phyloP scores from a whole-genome alignment of 2,113 vertebrate species.

The Oreochromis tanganicae region DNA sequence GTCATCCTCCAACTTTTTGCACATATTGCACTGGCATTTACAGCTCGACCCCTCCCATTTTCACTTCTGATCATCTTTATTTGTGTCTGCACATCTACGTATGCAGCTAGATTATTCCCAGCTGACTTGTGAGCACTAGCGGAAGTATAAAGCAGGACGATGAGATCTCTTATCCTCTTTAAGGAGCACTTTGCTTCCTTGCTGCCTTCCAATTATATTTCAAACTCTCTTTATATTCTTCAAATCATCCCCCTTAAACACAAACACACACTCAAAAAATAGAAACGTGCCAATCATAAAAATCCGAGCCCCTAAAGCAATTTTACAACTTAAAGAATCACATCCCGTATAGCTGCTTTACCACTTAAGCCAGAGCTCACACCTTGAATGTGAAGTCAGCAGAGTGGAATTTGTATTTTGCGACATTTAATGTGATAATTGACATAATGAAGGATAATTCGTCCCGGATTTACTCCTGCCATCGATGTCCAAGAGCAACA shows the following conservation, averaged over 20 bases:
- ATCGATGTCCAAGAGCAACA: conserved; percentile 35
- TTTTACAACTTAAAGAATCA: not conserved
- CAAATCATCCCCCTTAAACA: not conserved
- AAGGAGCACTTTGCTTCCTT: not conserved
- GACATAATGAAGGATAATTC: conserved; percentile 36
- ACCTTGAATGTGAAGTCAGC: conserved; percentile 33
- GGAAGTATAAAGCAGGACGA: conserved; percentile 25
- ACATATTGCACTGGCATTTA: not conserved
- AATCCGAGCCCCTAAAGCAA: not conserved
- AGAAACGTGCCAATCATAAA: not conserved
- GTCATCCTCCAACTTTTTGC: not conserved
- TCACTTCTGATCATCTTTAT: not conserved
- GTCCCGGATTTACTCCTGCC: conserved; percentile 13
- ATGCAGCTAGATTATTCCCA: not conserved
- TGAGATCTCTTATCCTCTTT: not conserved
- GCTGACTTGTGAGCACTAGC: conserved; percentile 35
- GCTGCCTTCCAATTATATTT: not conserved
- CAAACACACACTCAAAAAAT: not conserved
- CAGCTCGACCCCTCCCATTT: not conserved
- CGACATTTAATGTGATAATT: conserved; percentile 32
- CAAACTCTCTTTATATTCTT: not conserved
- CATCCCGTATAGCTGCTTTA: conserved; percentile 31
- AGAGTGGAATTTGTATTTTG: conserved; percentile 1
- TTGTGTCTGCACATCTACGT: not conserved
- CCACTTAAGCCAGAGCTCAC: conserved; percentile 48